Conservation (phyloP, 1,140 invertebrate genomes). For the Goniozus legneri region DNA sequence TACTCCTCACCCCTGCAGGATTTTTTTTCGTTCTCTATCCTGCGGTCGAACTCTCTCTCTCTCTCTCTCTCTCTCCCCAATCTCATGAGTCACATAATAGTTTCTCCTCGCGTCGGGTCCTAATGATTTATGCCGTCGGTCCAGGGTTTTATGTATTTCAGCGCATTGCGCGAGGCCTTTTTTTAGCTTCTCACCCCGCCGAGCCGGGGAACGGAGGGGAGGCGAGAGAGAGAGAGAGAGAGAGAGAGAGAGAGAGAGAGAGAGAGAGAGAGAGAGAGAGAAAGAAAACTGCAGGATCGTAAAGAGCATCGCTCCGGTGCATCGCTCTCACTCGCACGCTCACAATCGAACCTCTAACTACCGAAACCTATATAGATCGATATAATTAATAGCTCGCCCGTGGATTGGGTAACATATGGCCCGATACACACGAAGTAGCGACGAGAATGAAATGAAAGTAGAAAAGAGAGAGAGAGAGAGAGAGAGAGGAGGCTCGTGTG, state of each 20-base stretch:
- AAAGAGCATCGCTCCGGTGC: slow-evolving; percentile 18
- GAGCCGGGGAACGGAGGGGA: slow-evolving; percentile 4
- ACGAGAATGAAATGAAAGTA: slow-evolving; percentile 6
- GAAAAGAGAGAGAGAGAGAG: slow-evolving; percentile 9
- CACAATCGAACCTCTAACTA: no score
- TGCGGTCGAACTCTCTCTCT: slow-evolving; percentile 3
- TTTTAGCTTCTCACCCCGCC: slow-evolving; percentile 45
- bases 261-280: slow-evolving; percentile 7
- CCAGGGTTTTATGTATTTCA: slow-evolving; percentile 50
- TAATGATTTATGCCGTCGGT: slow-evolving; percentile 48
- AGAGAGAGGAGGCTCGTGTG: no score
- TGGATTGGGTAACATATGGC: slow-evolving; percentile 51
- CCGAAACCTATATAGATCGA: slow-evolving; percentile 44
- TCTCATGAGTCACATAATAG: slow-evolving; percentile 44
- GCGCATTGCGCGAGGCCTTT: slow-evolving; percentile 41
- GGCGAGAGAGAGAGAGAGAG: slow-evolving; percentile 12
- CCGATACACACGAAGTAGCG: slow-evolving; percentile 24
- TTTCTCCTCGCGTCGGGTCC: slow-evolving; percentile 37
- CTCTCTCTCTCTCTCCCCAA: slow-evolving; percentile 31
- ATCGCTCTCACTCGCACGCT: slow-evolving; percentile 19
- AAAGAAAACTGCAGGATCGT: slow-evolving; percentile 18
- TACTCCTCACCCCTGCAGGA: slow-evolving; percentile 11
- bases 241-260: slow-evolving; percentile 14
- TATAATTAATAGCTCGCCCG: slow-evolving; percentile 51
- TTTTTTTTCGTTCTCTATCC: slow-evolving; percentile 22